These are phyloP conservation scores for Puntigrus tetrazona DNA, from an alignment of 2,113 vertebrate genomes.

Conservation along the genomic window DNA sequence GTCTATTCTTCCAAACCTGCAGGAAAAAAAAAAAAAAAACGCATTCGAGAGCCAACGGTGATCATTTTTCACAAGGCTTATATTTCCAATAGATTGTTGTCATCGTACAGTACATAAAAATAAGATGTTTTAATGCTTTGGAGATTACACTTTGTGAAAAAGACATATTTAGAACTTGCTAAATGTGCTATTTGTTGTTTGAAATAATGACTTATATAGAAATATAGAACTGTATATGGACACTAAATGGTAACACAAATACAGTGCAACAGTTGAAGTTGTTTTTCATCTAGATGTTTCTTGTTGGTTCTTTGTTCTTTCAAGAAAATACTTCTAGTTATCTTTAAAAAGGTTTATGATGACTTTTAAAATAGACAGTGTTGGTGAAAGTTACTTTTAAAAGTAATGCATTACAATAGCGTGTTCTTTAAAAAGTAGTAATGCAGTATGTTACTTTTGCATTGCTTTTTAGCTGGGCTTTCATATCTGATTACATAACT, in stretches of 20 bases:
- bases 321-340: background rate
- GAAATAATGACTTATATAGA: background rate
- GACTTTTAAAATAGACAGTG: too few species aligned
- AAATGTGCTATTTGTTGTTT: background rate
- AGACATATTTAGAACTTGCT: background rate
- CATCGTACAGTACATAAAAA: conserved; percentile 30
- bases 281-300: background rate
- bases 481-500: too few species aligned
- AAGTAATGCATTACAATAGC: too few species aligned
- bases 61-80: conserved; percentile 53
- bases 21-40: conserved; percentile 14
- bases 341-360: background rate
- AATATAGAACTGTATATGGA: background rate
- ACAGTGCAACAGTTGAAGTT: background rate
- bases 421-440: too few species aligned
- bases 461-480: background rate
- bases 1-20: conserved; percentile 50
- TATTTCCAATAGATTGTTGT: conserved; percentile 44
- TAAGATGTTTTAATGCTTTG: background rate
- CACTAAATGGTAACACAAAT: background rate
- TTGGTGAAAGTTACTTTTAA: too few species aligned
- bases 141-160: background rate
- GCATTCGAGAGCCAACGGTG: conserved; percentile 41
- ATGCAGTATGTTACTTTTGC: too few species aligned
- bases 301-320: background rate